Percentiles rank a stretch among this genome's conserved stretches.
phyloP scores from a whole-genome alignment of 2,888 invertebrate genomes.

The Alloplasta piceator region DNA sequence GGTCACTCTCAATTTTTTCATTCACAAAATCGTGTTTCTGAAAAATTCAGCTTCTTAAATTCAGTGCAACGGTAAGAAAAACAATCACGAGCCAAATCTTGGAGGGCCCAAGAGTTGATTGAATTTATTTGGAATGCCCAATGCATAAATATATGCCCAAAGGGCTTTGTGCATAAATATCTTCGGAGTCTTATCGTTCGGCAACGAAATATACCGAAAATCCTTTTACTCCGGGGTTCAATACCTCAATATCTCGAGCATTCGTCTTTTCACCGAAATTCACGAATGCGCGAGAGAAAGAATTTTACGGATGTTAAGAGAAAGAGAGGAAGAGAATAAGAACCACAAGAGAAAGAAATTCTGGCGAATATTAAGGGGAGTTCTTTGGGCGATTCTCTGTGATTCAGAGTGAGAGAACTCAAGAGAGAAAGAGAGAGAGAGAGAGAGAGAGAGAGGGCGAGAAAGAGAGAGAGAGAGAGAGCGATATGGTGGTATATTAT shows the following conservation, averaged over 20 bases:
- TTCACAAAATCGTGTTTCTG: no score
- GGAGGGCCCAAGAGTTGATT: no score
- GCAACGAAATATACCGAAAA: constrained; percentile 66
- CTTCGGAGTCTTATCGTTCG: constrained; percentile 4
- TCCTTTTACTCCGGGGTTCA: constrained; percentile 63
- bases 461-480: no score
- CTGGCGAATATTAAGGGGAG: constrained; percentile 58
- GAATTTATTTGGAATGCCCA: not conserved
- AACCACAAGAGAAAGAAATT: constrained; percentile 52
- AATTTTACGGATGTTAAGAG: constrained; percentile 6
- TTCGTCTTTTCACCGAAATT: constrained; percentile 43
- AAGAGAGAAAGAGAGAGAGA: no score
- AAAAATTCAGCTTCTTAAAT: no score
- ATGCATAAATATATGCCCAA: not conserved
- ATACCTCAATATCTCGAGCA: constrained; percentile 64
- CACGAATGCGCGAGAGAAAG: constrained; percentile 12
- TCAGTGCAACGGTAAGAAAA: no score
- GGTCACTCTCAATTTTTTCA: no score
- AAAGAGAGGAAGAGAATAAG: constrained; percentile 26
- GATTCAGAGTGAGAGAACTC: constrained; percentile 40
- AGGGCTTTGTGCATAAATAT: not conserved
- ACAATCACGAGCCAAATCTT: no score
- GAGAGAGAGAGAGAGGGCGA: no score
- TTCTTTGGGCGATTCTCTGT: constrained; percentile 32
- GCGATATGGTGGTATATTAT: constrained; percentile 53